Evolutionary conservation across 2,888 invertebrate genomes (phyloP).

Genomic region (Scaptomyza tumidula): DNA sequence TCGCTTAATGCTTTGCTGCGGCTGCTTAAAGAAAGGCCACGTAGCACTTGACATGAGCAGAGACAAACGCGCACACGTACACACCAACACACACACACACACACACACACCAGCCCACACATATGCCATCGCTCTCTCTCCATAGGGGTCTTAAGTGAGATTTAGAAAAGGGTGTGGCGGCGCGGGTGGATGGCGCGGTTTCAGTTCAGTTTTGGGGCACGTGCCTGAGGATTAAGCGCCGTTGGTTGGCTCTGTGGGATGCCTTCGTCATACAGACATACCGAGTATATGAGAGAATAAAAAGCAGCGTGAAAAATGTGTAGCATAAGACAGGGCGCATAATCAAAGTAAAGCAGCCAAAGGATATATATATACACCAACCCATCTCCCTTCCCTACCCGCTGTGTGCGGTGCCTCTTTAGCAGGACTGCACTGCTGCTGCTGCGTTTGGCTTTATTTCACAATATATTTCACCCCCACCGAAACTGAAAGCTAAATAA

Average conservation of each 20-base stretch:
- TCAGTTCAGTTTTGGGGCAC: conserved; percentile 45
- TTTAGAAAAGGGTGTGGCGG: conserved; percentile 7
- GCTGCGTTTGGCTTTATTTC: conserved; percentile 30
- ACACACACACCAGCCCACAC: neutral
- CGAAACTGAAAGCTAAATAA: conserved; percentile 1
- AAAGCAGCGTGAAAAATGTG: conserved; percentile 65
- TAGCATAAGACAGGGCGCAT: conserved; percentile 68
- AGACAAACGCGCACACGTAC: conserved; percentile 36
- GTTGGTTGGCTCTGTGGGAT: conserved; percentile 37
- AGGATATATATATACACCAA: conserved; percentile 5
- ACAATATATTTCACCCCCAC: conserved; percentile 11
- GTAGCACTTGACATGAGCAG: conserved; percentile 74
- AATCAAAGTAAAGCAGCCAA: conserved; percentile 66
- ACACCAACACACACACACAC: conserved; percentile 10
- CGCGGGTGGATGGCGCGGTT: neutral
- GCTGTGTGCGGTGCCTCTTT: neutral
- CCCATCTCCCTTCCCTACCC: neutral
- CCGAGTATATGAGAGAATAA: conserved; percentile 23
- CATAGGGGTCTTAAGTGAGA: conserved; percentile 14
- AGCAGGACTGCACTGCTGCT: conserved; percentile 14
- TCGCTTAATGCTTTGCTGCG: conserved; percentile 39
- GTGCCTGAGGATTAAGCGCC: conserved; percentile 64
- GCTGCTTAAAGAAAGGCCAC: conserved; percentile 69
- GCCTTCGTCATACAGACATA: conserved; percentile 23
- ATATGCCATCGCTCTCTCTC: conserved; percentile 12